Evolutionary conservation across 2,797 vertebrate genomes (phyloP).

Genomic region (Cygnus olor): DNA sequence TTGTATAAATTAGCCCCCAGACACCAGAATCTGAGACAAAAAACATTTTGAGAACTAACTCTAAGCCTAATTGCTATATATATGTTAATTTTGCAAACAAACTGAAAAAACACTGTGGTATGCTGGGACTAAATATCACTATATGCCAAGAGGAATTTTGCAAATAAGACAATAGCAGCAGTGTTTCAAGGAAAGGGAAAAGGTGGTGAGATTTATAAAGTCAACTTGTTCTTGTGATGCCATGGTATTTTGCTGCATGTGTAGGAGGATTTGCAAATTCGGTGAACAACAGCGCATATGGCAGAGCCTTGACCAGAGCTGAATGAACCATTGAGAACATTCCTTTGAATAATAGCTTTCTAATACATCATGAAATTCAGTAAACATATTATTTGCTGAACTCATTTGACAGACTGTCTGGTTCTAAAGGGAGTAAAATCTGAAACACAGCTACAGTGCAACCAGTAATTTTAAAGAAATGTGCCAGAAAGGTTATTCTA

Average conservation of each 20-base stretch:
- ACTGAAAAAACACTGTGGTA: not conserved
- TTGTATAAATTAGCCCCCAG: not conserved
- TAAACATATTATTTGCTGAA: constrained; percentile 25
- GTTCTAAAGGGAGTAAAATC: constrained; percentile 1
- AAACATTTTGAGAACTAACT: not conserved
- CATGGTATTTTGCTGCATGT: constrained; percentile 40
- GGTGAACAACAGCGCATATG: constrained; percentile 8
- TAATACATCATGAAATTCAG: constrained; percentile 20
- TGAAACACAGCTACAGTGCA: not conserved
- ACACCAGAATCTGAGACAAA: not conserved
- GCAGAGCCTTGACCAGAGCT: constrained; percentile 9
- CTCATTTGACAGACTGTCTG: constrained; percentile 8
- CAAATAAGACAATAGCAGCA: constrained; percentile 38
- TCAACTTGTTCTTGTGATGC: constrained; percentile 56
- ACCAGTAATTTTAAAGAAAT: constrained; percentile 13
- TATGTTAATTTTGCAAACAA: constrained; percentile 2
- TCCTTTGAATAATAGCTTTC: constrained; percentile 31
- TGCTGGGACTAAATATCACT: not conserved
- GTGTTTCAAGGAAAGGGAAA: constrained; percentile 55
- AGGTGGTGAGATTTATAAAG: constrained; percentile 39
- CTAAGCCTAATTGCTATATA: constrained; percentile 4
- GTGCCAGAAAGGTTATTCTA: constrained; percentile 2
- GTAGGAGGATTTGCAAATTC: constrained; percentile 66
- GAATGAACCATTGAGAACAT: constrained; percentile 50
- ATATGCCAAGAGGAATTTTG: constrained; percentile 35